These are phyloP conservation scores for Eupithecia subumbrata DNA, from an alignment of 2,888 invertebrate species.

Conservation along the genomic window DNA sequence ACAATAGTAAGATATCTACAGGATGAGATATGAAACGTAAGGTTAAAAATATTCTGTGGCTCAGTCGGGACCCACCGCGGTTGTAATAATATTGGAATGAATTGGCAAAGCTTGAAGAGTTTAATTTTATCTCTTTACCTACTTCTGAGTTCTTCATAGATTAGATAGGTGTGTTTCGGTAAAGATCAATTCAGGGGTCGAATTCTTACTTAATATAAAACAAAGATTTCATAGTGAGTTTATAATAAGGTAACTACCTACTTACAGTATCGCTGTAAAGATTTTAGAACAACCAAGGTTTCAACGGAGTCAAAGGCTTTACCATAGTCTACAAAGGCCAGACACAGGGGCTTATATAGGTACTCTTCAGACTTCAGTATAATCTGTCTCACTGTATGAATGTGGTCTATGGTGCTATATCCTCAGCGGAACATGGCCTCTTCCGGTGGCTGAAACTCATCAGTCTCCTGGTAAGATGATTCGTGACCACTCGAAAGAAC, in stretches of 20 bases:
- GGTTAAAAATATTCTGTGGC: conserved; percentile 24
- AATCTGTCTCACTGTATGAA: too few relatives aligned
- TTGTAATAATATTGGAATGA: conserved; percentile 35
- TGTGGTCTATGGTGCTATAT: too few relatives aligned
- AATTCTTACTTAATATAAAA: not conserved
- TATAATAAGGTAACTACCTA: not conserved
- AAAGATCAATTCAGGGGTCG: not conserved
- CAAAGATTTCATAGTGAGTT: not conserved
- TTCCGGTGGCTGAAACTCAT: too few relatives aligned
- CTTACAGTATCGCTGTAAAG: conserved; percentile 15
- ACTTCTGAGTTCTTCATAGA: conserved; percentile 20
- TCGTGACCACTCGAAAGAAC: too few relatives aligned
- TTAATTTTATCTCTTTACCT: conserved; percentile 34
- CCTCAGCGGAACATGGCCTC: too few relatives aligned
- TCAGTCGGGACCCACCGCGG: conserved; percentile 24
- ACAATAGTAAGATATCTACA: conserved; percentile 38
- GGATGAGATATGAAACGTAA: conserved; percentile 29
- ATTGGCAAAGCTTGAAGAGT: conserved; percentile 40
- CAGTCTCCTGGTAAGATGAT: too few relatives aligned
- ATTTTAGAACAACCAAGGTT: too few relatives aligned
- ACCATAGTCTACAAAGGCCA: too few relatives aligned
- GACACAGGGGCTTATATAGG: too few relatives aligned
- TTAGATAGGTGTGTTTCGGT: not conserved
- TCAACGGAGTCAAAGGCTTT: too few relatives aligned
- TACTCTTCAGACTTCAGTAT: too few relatives aligned